phyloP scores from a whole-genome alignment of 2,113 vertebrate species.

The Lethenteron reissneri region DNA sequence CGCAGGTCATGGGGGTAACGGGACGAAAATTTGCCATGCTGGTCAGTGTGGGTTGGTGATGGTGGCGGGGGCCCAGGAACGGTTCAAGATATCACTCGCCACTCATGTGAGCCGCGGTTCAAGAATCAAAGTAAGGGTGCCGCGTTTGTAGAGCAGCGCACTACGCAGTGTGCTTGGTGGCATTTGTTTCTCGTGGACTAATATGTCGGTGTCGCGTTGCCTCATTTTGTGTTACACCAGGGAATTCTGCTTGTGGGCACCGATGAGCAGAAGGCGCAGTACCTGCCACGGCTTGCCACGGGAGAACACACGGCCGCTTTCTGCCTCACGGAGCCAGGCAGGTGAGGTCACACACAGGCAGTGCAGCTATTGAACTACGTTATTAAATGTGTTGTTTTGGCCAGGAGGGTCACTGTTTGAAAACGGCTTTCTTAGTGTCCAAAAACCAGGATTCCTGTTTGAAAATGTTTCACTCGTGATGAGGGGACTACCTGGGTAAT shows the following conservation, averaged over 20 bases:
- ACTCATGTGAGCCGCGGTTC: too few species aligned
- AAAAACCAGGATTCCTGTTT: neutral
- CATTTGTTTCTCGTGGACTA: neutral
- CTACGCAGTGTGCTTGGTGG: neutral
- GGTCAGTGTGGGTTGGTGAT: too few species aligned
- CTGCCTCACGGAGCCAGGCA: slow-evolving; percentile 81
- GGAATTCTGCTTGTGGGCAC: slow-evolving; percentile 69
- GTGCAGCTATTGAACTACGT: neutral
- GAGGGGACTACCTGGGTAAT: too few species aligned
- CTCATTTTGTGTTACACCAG: slow-evolving; percentile 21
- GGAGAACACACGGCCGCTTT: slow-evolving; percentile 80
- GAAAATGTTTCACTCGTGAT: neutral
- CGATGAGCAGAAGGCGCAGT: slow-evolving; percentile 72
- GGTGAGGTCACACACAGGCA: slow-evolving; percentile 23
- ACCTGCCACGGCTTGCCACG: slow-evolving; percentile 56
- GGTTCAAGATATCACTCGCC: too few species aligned
- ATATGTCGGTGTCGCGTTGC: neutral
- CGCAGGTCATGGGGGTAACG: too few species aligned
- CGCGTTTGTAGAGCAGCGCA: too few species aligned
- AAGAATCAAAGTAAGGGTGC: too few species aligned
- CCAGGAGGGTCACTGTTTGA: neutral
- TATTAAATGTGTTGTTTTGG: neutral
- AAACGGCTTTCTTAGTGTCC: neutral
- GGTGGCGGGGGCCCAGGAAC: too few species aligned
- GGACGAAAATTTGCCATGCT: too few species aligned